Conservation (phyloP, 2,888 invertebrate species). For the Morpho deidamia region DNA sequence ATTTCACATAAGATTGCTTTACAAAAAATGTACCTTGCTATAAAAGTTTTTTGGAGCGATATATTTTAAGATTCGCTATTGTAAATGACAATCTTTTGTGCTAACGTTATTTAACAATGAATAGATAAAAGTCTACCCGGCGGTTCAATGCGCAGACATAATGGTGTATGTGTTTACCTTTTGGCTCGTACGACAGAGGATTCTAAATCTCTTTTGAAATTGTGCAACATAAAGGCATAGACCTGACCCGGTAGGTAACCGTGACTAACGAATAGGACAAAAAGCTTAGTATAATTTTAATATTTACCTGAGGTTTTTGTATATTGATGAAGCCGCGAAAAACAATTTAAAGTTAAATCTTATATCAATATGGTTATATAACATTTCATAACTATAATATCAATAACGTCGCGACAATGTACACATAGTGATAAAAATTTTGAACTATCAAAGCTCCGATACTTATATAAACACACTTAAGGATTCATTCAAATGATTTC, state of each 20-base stretch:
- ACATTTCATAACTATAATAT: constrained; percentile 21
- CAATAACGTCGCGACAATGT: constrained; percentile 48
- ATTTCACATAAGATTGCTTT: constrained; percentile 31
- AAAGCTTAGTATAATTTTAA: constrained; percentile 35
- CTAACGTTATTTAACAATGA: constrained; percentile 59
- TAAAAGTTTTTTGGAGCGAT: constrained; percentile 45
- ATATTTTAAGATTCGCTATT: constrained; percentile 63
- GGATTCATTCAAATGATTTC: constrained; percentile 41
- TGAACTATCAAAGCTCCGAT: constrained; percentile 45
- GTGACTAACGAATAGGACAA: constrained; percentile 49
- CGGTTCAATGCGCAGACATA: constrained; percentile 69
- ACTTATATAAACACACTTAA: constrained; percentile 42
- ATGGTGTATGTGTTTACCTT: constrained; percentile 67
- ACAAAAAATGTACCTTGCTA: constrained; percentile 42
- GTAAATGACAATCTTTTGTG: constrained; percentile 59
- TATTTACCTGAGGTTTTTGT: constrained; percentile 37
- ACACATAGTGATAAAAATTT: constrained; percentile 56
- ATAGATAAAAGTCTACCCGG: constrained; percentile 61
- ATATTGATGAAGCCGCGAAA: neutral
- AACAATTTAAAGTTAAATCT: constrained; percentile 12
- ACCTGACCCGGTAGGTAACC: constrained; percentile 61
- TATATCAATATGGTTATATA: neutral
- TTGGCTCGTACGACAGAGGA: constrained; percentile 54
- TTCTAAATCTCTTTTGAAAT: constrained; percentile 59
- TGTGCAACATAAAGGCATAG: constrained; percentile 64